Evolutionary conservation across 2,888 invertebrate species (phyloP).

Genomic region (Ormyrus thymus): DNA sequence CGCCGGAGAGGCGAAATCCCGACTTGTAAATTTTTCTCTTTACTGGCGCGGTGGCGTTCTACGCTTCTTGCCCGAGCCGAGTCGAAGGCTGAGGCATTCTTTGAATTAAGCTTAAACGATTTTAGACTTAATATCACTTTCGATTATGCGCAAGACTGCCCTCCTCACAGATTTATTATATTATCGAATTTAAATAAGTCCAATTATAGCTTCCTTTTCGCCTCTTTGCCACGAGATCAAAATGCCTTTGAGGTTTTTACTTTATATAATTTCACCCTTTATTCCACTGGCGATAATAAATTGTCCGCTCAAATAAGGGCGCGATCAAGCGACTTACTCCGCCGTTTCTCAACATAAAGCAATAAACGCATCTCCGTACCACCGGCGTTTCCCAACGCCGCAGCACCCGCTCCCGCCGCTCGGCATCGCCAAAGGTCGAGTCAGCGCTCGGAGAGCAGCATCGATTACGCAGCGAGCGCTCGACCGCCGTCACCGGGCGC

Average conservation of each 20-base stretch:
- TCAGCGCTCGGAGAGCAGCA: too few species aligned
- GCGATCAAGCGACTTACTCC: too few species aligned
- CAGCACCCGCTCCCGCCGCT: too few species aligned
- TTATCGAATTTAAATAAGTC: constrained; percentile 33
- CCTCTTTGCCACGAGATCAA: too few species aligned
- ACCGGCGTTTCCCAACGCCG: too few species aligned
- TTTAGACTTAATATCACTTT: constrained; percentile 49
- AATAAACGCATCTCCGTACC: too few species aligned
- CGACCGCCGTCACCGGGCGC: neutral
- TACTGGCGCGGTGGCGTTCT: constrained; percentile 1
- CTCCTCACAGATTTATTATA: constrained; percentile 44
- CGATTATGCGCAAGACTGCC: constrained; percentile 43
- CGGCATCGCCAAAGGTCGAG: too few species aligned
- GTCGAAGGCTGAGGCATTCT: neutral
- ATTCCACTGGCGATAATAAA: too few species aligned
- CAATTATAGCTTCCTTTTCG: constrained; percentile 7
- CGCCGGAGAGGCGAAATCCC: constrained; percentile 10
- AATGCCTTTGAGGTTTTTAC: too few species aligned
- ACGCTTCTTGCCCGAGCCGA: constrained; percentile 5
- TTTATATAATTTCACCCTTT: too few species aligned
- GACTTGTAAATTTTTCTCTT: constrained; percentile 54
- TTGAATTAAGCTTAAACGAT: constrained; percentile 34
- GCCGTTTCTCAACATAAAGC: too few species aligned
- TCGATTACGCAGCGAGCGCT: neutral
- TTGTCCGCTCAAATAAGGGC: too few species aligned